Base-by-base conservation (phyloP, 1,140 invertebrate genomes). In the Brachionus plicatilis region DNA sequence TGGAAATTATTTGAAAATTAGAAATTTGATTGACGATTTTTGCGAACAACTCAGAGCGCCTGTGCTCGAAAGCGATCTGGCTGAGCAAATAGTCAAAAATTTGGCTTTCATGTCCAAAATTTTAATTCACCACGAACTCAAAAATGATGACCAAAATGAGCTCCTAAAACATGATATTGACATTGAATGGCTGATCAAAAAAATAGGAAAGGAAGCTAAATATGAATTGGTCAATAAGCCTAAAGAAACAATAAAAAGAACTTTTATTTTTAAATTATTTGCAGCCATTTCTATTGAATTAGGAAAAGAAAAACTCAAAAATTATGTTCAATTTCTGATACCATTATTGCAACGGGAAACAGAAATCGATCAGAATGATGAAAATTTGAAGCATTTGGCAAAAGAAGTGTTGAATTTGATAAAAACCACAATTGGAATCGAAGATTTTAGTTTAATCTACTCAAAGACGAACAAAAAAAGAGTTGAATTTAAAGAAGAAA, bases 241-340 rank as follows among this genome's bases (percentile, higher is more conserved):
- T 0, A 90, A 91, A 84, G 85, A 87, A 14, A 90, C 87, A 41
- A 86, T 89, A 78, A 90, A 92, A 93, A 90, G 93, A 85, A 91
- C 88, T 14, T 91, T 92, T 80, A 90, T 93, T 17, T 94, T 94
- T 83, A 93, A 93, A 85, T 94, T 93, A 88, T 91, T 93, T n/a
- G 93, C 92, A 41, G 93, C 92, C 1, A 85, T 94, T 11, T 87
- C 91, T 20, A 88, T 92, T 4, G 91, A 92, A 53, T 87, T 94
- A 11, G 91, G 91, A 5, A 85, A 91, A 29, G 90, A 92, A 1
- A 87, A 89, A 45, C 85, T 94, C 6, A 86, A 89, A 1, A 87
- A 89, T 2, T 86, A 93, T 70, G 86, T 93, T 14, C 89, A 89
- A 79, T 89, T 91, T 72, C 88, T 94, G 12, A 88, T 94, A 84